Percentiles rank a stretch among this genome's conserved stretches.
These are phyloP conservation scores for Zygaena filipendulae DNA, from an alignment of 2,888 invertebrate genomes.

Conservation along the genomic window DNA sequence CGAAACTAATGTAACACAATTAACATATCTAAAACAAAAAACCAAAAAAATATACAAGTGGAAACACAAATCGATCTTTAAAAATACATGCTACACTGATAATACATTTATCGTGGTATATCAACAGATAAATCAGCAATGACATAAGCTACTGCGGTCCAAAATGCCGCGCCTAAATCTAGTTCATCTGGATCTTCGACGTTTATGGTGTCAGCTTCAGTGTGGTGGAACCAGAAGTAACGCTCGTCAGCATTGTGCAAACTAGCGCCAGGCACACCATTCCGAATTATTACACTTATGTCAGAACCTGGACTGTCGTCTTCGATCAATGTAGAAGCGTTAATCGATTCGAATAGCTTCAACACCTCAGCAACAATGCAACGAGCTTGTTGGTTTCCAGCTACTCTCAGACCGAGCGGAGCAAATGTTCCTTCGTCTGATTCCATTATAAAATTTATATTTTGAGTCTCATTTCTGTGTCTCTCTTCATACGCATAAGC, in stretches of 20 bases:
- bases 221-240: conserved; percentile 83
- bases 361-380: conserved; percentile 77
- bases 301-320: conserved; percentile 75
- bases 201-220: conserved; percentile 82
- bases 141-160: conserved; percentile 82
- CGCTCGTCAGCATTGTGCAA: conserved; percentile 75
- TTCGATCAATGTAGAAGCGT: conserved; percentile 70
- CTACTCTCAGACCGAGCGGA: conserved; percentile 75
- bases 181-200: conserved; percentile 75
- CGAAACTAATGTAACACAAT: too few species aligned
- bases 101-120: conserved; percentile 61
- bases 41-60: neutral
- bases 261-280: conserved; percentile 78
- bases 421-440: conserved; percentile 85
- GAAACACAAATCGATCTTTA: neutral
- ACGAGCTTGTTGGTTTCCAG: conserved; percentile 69
- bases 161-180: conserved; percentile 80
- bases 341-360: conserved; percentile 73
- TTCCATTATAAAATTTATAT: conserved; percentile 83
- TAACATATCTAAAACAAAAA: too few species aligned
- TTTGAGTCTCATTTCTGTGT: conserved; percentile 66
- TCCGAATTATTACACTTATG: conserved; percentile 69
- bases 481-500: conserved; percentile 71
- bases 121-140: conserved; percentile 79
- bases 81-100: neutral